Evolutionary conservation across 1,140 invertebrate genomes (phyloP), one percentile per base, ranked within the genome.

Genomic region (Euglossa dilemma): DNA sequence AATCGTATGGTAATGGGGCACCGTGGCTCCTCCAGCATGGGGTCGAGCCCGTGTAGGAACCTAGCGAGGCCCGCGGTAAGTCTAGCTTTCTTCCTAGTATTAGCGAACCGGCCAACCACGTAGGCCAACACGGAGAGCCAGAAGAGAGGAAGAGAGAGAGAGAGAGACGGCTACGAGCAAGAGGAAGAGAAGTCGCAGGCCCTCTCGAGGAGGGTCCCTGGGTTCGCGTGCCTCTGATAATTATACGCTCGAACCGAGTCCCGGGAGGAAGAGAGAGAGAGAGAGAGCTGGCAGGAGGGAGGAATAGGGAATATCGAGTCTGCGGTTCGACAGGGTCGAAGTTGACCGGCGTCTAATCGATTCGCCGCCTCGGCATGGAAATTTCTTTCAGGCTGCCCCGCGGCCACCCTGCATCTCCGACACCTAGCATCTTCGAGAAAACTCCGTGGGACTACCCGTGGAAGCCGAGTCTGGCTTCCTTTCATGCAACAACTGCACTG

Each of bases 311-410:
- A 84, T 89, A 90, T 90, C 92, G 87, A 91, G 90, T 91, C 89
- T 91, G 89, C 90, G 89, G 91, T 93, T 93, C 93, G 92, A 92
- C 92, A 90, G 92, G 91, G 92, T 93, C 92, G 92, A 78, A 92
- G 92, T 93, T 93, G 92, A 93, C 92, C 92, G 91, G 88, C 91
- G 91, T 93, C 91, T 93, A 93, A 93, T 93, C 92, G 91, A 93
- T 93, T 92, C 90, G 88, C 89, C 90, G 91, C 90, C 89, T 91
- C 91, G 90, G 90, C 92, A 92, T 93, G 92, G 92, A 93, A 92
- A 93, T 93, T 91, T 91, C 89, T 89, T 87, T 88, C 84, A 86
- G 86, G 61, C 75, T 85, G 85, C 90, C 85, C 70, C 47, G 69
- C 89, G 91, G 80, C 84, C 90, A 87, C 86, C 81, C 83, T 71